Conservation (phyloP, 2,797 vertebrate genomes). For the Momotus momota region DNA sequence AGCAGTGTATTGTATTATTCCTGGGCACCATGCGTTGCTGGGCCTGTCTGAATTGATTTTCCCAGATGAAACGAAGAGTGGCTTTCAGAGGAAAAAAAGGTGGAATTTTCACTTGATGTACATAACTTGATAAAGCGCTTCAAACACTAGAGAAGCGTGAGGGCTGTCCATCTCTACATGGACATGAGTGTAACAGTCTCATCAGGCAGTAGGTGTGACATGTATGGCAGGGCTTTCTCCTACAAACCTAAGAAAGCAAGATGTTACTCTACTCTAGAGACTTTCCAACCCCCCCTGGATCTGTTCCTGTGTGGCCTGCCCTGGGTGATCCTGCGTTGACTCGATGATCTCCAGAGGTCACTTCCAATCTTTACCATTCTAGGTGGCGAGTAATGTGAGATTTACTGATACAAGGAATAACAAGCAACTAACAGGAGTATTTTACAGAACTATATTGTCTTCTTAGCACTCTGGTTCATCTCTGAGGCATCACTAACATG, state of each 20-base stretch:
- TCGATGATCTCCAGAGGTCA: no score
- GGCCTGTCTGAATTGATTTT: neutral
- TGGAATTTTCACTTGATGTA: neutral
- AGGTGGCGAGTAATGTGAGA: neutral
- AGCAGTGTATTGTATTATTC: neutral
- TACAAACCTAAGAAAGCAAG: rapidly evolving
- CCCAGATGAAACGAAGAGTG: neutral
- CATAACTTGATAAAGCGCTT: neutral
- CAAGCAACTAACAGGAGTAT: neutral
- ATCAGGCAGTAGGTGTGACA: rapidly evolving
- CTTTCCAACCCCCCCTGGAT: no score
- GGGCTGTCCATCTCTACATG: neutral
- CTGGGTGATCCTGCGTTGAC: no score
- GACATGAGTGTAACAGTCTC: rapidly evolving
- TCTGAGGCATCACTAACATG: no score
- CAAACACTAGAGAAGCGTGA: neutral
- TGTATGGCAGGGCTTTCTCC: neutral
- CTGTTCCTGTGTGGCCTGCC: no score
- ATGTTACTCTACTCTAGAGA: neutral
- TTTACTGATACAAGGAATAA: neutral
- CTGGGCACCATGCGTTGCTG: neutral
- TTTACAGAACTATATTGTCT: neutral
- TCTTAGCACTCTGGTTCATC: neutral
- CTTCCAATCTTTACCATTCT: neutral
- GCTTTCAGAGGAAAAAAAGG: neutral